phyloP scores from a whole-genome alignment of 2,888 invertebrate species.

The Coleophora flavipennella region DNA sequence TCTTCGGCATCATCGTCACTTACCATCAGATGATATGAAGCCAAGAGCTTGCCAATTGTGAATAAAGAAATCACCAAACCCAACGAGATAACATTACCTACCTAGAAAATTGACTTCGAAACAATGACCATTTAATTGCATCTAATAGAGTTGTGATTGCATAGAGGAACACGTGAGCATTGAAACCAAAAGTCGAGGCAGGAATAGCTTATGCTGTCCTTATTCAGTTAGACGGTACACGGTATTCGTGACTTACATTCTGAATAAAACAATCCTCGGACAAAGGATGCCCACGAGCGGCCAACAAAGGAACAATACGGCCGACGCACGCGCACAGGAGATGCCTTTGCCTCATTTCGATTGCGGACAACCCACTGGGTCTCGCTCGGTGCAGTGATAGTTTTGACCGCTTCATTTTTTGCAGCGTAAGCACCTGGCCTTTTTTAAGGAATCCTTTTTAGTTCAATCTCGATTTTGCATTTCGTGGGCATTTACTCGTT shows the following conservation, averaged over 20 bases:
- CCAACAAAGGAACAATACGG: slow-evolving; percentile 64
- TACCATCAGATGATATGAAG: too few relatives aligned
- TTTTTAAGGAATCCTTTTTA: neutral
- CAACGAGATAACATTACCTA: slow-evolving; percentile 1
- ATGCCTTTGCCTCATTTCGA: slow-evolving; percentile 64
- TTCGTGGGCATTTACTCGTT: too few relatives aligned
- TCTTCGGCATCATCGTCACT: too few relatives aligned
- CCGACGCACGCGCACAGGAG: slow-evolving; percentile 43
- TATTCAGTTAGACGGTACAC: slow-evolving; percentile 63
- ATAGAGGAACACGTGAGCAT: slow-evolving; percentile 26
- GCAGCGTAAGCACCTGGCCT: slow-evolving; percentile 1
- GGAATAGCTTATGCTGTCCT: slow-evolving; percentile 33
- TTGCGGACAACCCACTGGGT: slow-evolving; percentile 46
- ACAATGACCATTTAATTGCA: slow-evolving; percentile 12
- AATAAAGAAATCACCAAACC: too few relatives aligned
- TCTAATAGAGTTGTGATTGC: slow-evolving; percentile 49
- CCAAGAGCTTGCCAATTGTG: too few relatives aligned
- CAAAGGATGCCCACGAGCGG: slow-evolving; percentile 64
- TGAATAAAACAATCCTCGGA: slow-evolving; percentile 69
- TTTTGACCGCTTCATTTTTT: slow-evolving; percentile 12
- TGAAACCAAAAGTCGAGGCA: slow-evolving; percentile 34
- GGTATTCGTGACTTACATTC: slow-evolving; percentile 71
- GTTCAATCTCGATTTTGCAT: neutral
- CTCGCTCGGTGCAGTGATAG: slow-evolving; percentile 17
- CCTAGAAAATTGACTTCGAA: slow-evolving; percentile 16